Base-by-base conservation (phyloP, 2,888 invertebrate genomes). In the Beris chalybata region DNA sequence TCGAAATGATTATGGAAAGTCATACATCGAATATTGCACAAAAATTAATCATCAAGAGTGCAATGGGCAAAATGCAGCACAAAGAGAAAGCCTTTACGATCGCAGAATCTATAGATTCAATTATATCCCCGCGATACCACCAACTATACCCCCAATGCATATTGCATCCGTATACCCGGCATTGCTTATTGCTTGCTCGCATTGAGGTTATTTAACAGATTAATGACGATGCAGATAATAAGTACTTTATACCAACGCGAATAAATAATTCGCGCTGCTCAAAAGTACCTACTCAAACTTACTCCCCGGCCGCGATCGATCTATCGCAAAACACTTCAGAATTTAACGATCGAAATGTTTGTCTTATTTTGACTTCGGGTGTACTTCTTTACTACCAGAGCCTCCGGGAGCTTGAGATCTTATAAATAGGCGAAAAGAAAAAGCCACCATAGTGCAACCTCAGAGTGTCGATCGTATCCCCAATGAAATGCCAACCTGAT, bases 181-280 rank as follows among this genome's bases (percentile, higher is more conserved):
- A 22, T 22, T 22, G 22, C 22, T 22, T 22, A 22, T 22, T 22
- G 22, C 22, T n/a, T 22, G 61, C 47, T 50, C 22, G 61, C 52
- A 32, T 45, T 54, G 30, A n/a, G 31, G 64, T 64, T 64, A 64
- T 64, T 64, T 55, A 45, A 64, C 54, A 64, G 64, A 64, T 64
- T 64, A 64, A 64, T 64, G 64, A 64, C 64, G 64, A 54, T 43
- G 64, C 53, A 54, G 64, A 64, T 64, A 64, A 64, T 64, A 64
- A 64, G 64, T 64, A 64, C 64, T 64, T 64, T 64, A 61, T 61
- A 45, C 44, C 64, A 54, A 45, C 13, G 54, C 64, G 47, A 64
- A 53, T 64, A 64, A 64, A 64, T 64, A 64, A 64, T 64, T 47
- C 45, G 54, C 44, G 38, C 53, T 50, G 61, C 11, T 48, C 38